These are phyloP conservation scores for Onychomys arenicola DNA, from an alignment of 2,797 vertebrate species.

Conservation along the genomic window DNA sequence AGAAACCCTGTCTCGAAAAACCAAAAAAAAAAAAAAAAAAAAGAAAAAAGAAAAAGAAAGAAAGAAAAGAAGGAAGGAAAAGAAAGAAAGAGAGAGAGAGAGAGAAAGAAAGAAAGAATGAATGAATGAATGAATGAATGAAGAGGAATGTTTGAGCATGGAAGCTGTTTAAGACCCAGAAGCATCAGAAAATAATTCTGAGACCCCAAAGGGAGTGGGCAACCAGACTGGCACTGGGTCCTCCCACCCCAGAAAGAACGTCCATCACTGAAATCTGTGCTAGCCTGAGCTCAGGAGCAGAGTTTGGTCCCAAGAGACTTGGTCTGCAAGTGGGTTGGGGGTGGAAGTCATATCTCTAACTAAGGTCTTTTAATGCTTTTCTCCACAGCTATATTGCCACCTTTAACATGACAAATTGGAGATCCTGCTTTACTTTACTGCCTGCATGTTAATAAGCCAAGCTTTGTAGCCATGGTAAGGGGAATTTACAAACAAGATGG, in stretches of 20 bases:
- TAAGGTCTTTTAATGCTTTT: conserved; percentile 77
- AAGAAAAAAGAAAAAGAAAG: too few species aligned
- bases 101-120: background rate
- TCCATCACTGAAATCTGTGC: background rate
- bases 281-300: background rate
- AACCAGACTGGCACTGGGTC: accelerated
- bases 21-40: too few species aligned
- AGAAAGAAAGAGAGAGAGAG: background rate
- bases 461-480: conserved; percentile 50
- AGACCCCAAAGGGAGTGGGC: background rate
- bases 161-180: background rate
- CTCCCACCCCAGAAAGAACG: background rate
- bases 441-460: conserved; percentile 73
- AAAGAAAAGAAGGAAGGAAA: conserved; percentile 6
- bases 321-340: background rate
- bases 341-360: background rate
- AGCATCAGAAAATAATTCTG: background rate
- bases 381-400: conserved; percentile 52
- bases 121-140: background rate
- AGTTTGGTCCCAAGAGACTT: background rate
- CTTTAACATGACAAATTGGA: conserved; percentile 70
- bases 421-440: conserved; percentile 76
- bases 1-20: too few species aligned
- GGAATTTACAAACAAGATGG: conserved; percentile 56
- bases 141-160: background rate